phyloP scores from a whole-genome alignment of 2,113 vertebrate genomes.

The Cercocebus atys region DNA sequence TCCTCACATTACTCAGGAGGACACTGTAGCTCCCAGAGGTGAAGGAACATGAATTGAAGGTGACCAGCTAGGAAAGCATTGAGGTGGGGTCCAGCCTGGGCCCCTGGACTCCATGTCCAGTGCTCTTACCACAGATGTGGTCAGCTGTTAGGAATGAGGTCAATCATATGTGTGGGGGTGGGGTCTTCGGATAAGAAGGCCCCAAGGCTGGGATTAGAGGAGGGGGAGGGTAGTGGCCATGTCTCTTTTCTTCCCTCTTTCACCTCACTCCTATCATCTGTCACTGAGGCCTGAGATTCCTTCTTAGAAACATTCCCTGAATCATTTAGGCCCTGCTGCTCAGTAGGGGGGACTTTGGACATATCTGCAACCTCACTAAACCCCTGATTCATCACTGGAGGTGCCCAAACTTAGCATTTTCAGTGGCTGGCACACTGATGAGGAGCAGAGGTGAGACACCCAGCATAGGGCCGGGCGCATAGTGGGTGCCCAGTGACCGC shows the following conservation, averaged over 20 bases:
- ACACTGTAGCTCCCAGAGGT: not conserved
- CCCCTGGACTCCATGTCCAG: not conserved
- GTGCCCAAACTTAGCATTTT: not conserved
- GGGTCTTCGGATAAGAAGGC: not conserved
- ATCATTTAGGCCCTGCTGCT: not conserved
- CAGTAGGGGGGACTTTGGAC: not conserved
- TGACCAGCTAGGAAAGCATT: not conserved
- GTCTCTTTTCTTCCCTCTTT: not conserved
- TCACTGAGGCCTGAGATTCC: not conserved
- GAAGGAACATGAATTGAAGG: not conserved
- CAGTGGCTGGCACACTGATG: not conserved
- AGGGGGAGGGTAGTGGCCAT: not conserved
- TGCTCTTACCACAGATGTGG: not conserved
- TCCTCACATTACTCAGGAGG: not conserved
- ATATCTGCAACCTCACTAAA: not conserved
- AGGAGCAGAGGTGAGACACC: not conserved
- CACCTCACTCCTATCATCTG: accelerated
- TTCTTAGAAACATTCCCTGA: not conserved
- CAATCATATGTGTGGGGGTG: not conserved
- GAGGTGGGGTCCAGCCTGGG: not conserved
- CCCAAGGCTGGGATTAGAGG: not conserved
- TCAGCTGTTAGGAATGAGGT: not conserved
- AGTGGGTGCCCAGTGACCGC: not conserved
- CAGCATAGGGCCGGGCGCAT: not conserved
- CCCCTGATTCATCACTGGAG: not conserved